Conservation (phyloP, 2,888 invertebrate species). For the Tetragonula carbonaria region DNA sequence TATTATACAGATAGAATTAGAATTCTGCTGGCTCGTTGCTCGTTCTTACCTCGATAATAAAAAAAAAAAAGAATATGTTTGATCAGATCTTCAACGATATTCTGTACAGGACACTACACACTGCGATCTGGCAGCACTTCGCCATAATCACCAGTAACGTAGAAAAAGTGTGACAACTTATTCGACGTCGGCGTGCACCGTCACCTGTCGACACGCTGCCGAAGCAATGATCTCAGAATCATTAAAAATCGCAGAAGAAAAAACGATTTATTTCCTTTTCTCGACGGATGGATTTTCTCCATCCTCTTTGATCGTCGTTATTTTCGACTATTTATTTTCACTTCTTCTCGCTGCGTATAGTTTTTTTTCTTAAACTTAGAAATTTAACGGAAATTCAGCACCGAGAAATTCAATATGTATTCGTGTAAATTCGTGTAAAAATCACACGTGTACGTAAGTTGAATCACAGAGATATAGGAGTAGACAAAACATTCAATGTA, state of each 20-base stretch:
- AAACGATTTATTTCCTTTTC: not conserved
- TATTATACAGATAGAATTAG: not conserved
- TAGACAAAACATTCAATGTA: too few relatives aligned
- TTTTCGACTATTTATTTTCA: not conserved
- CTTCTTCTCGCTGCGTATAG: not conserved
- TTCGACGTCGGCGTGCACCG: conserved; percentile 25
- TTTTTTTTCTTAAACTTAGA: not conserved
- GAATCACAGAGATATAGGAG: too few relatives aligned
- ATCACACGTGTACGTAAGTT: too few relatives aligned
- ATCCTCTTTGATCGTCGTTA: not conserved
- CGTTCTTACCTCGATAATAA: conserved; percentile 57
- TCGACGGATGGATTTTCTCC: not conserved
- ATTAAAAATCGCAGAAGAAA: not conserved
- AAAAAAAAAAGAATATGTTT: conserved; percentile 38
- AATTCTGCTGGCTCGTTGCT: conserved; percentile 2
- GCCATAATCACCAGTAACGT: conserved; percentile 66
- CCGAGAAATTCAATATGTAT: not conserved
- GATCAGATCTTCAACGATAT: conserved; percentile 45
- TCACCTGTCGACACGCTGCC: conserved; percentile 43
- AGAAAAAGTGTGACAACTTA: conserved; percentile 40
- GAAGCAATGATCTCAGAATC: conserved; percentile 30
- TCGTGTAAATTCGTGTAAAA: too few relatives aligned
- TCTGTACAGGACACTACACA: conserved; percentile 66
- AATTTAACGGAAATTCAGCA: not conserved
- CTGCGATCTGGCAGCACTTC: conserved; percentile 65